Evolutionary conservation across 2,888 invertebrate genomes (phyloP).

Genomic region (Nasonia oneida): DNA sequence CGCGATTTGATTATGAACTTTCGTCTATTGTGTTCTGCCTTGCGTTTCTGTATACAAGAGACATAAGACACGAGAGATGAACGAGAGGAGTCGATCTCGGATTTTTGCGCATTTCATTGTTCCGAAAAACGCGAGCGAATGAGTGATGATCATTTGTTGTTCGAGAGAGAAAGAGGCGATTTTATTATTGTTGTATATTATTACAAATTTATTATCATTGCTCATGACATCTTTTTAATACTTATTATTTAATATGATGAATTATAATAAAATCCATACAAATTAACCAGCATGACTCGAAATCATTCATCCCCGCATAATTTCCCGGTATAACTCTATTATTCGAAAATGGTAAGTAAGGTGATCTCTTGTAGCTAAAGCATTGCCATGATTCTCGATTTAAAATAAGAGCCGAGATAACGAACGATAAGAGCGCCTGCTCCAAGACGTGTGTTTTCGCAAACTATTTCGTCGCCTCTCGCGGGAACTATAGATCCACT

Average conservation of each 20-base stretch:
- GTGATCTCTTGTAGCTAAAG: background rate
- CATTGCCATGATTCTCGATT: background rate
- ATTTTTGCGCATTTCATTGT: conserved; percentile 15
- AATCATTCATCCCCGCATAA: background rate
- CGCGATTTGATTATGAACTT: background rate
- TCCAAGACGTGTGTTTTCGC: background rate
- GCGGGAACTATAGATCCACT: background rate
- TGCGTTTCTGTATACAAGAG: background rate
- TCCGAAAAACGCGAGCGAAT: background rate
- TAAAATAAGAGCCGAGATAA: background rate
- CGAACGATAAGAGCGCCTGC: background rate
- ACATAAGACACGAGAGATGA: background rate
- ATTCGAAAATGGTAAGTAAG: background rate
- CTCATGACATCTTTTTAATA: conserved; percentile 30
- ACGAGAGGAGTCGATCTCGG: background rate
- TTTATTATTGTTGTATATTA: conserved; percentile 37
- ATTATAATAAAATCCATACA: conserved; percentile 42
- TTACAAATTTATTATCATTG: conserved; percentile 27
- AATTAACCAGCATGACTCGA: conserved; percentile 1
- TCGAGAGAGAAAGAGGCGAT: background rate
- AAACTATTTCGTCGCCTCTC: background rate
- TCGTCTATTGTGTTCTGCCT: background rate
- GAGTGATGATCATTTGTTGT: conserved; percentile 30
- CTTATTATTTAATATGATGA: conserved; percentile 44
- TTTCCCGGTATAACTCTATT: background rate